Base-by-base conservation (phyloP, 23 tunicate species). In the Halocynthia roretzi region DNA sequence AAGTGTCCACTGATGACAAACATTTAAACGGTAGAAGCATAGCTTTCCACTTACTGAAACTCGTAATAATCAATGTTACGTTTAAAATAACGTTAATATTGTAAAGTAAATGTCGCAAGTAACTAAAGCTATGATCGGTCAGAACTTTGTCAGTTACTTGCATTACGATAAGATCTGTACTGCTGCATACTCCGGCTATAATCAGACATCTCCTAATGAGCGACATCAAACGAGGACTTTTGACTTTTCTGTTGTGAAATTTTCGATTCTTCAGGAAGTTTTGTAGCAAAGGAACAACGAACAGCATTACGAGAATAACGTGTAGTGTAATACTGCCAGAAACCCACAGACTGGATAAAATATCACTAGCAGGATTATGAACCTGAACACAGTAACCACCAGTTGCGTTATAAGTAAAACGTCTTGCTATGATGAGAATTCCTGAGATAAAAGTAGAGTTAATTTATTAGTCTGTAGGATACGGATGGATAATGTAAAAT, bases 191-290 rank as follows among this genome's bases (percentile, higher is more conserved):
- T 11, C 55, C 11, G 0, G 78, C 55, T 8, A 74, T 15, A n/a
- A 74, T 56, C 64, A 74, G 56, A 56, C 78, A 74, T 18, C 78
- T 62, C 9, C 78, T 62, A 8, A 74, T 64, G 20, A 74, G 78
- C 56, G 78, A 62, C 21, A 74, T 15, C 78, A 74, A 14, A 48
- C 78, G 78, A 31, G 44, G 44, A 31, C 44, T 31, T 31, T 31
- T 31, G 44, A 31, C 44, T 4, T 31, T 31, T 31, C 44, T 31
- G 44, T 31, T 31, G 2, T 31, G 44, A 31, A 31, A 31, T 31
- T 31, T 31, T 4, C 44, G 44, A 31, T 31, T 31, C 44, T 31
- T 31, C 44, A 31, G 44, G 44, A 31, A 31, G 44, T 31, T 31
- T 74, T 53, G 20, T 6, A 74, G 55, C 18, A 74, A 64, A 10